These are phyloP conservation scores for Athalia cordata DNA, from an alignment of 2,888 invertebrate genomes.

Conservation along the genomic window DNA sequence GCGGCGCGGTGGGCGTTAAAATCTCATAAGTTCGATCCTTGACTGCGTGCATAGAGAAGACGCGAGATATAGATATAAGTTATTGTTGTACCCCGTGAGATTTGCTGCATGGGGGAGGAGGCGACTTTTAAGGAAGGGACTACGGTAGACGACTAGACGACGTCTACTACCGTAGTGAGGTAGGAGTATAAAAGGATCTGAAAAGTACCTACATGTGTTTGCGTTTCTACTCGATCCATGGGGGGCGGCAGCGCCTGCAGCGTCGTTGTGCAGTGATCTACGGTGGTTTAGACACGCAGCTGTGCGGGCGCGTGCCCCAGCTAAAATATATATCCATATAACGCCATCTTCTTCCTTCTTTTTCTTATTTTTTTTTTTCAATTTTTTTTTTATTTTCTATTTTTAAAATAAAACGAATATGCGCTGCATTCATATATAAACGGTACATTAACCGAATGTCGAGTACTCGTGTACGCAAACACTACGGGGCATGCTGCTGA, in stretches of 20 bases:
- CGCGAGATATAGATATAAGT: no score
- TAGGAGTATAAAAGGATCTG: slow-evolving; percentile 13
- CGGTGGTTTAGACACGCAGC: slow-evolving; percentile 25
- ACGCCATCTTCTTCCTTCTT: slow-evolving; percentile 32
- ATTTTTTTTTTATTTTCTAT: slow-evolving; percentile 36
- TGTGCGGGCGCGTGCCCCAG: slow-evolving; percentile 40
- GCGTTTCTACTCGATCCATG: slow-evolving; percentile 40
- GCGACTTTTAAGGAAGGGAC: not conserved
- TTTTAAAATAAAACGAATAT: slow-evolving; percentile 13
- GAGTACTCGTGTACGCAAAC: slow-evolving; percentile 4
- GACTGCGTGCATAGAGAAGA: no score
- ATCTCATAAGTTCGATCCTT: no score
- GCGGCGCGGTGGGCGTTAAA: no score
- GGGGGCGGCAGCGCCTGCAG: slow-evolving; percentile 5
- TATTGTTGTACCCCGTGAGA: no score
- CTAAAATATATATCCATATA: slow-evolving; percentile 32
- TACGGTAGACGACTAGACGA: not conserved
- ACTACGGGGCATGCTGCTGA: not conserved
- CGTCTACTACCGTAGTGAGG: not conserved
- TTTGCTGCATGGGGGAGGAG: no score
- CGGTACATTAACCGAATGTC: slow-evolving; percentile 29
- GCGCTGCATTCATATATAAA: not conserved
- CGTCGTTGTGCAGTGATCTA: slow-evolving; percentile 21
- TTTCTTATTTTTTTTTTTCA: slow-evolving; percentile 37
- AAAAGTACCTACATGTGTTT: slow-evolving; percentile 39